Percentiles rank a stretch among this genome's conserved stretches.
Conservation (phyloP, 2,797 vertebrate species). For the Dicrostonyx torquatus region DNA sequence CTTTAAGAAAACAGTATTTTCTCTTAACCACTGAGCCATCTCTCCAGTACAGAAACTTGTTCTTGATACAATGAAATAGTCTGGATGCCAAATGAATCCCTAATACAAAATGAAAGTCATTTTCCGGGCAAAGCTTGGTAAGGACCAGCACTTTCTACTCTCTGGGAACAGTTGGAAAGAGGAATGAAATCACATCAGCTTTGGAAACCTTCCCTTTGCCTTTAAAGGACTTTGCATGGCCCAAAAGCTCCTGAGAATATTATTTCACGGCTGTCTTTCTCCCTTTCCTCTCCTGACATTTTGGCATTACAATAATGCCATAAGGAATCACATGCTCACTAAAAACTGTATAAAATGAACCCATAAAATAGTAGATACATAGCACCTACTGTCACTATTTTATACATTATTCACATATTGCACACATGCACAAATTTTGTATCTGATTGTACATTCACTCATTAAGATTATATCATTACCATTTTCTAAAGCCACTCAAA, state of each 20-base stretch:
- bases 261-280: neutral
- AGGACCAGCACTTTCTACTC: neutral
- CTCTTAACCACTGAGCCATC: neutral
- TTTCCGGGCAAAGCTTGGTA: neutral
- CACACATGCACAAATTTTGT: neutral
- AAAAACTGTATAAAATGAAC: slow-evolving; percentile 30
- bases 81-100: neutral
- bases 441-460: neutral
- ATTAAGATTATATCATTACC: neutral
- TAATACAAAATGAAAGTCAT: slow-evolving; percentile 17
- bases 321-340: neutral
- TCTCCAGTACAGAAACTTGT: neutral
- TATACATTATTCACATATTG: neutral
- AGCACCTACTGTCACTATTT: neutral
- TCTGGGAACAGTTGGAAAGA: neutral
- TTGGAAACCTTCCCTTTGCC: neutral
- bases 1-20: neutral
- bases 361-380: neutral
- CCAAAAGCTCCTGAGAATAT: neutral
- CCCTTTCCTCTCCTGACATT: neutral
- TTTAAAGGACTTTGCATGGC: neutral
- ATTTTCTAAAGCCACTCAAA: neutral
- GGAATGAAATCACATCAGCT: neutral
- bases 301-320: slow-evolving; percentile 31
- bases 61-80: neutral